A percentile compares a stretch with the other conserved stretches of the same genome.
These are phyloP conservation scores for Rafetus swinhoei DNA, from an alignment of 2,113 vertebrate species.

Conservation along the genomic window DNA sequence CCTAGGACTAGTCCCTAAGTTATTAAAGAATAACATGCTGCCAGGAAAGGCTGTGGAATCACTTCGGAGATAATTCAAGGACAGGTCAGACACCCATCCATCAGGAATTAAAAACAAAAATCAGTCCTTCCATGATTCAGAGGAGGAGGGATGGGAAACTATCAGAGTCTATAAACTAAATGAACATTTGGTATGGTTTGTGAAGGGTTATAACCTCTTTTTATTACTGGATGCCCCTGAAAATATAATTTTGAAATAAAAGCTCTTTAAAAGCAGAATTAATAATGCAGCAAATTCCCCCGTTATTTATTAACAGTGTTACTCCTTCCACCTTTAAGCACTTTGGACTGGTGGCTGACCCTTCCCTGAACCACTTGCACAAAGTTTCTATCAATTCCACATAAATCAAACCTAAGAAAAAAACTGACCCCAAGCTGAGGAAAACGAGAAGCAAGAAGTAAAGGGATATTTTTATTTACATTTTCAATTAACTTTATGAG, in stretches of 20 bases:
- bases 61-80: not conserved
- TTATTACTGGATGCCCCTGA: not conserved
- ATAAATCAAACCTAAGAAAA: not conserved
- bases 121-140: not conserved
- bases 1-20: fast-evolving
- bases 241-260: not conserved
- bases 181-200: fast-evolving
- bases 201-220: not conserved
- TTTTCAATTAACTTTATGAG: not conserved
- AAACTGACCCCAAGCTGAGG: not conserved
- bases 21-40: not conserved
- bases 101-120: not conserved
- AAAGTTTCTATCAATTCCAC: not conserved
- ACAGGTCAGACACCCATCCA: not conserved
- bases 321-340: slow-evolving; percentile 11
- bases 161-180: not conserved
- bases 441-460: not conserved
- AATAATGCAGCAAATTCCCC: not conserved
- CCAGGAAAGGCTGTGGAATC: not conserved
- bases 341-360: slow-evolving; percentile 3
- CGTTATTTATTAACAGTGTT: slow-evolving; percentile 67
- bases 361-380: not conserved
- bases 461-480: not conserved
- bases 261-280: not conserved
- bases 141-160: fast-evolving